Conservation (phyloP, 2,113 vertebrate genomes). For the Cromileptes altivelis region DNA sequence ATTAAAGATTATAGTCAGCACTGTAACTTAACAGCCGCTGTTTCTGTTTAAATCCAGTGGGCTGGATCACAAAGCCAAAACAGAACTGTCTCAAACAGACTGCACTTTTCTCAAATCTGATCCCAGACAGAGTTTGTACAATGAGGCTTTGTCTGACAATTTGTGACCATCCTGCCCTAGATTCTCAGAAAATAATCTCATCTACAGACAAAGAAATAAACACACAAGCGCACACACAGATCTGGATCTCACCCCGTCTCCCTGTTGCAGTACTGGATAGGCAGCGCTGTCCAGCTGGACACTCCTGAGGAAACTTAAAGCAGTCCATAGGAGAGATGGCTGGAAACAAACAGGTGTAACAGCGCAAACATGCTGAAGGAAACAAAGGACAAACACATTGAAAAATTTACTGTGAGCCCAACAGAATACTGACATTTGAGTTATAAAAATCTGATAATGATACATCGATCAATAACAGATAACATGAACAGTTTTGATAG, state of each 20-base stretch:
- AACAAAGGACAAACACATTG: not conserved
- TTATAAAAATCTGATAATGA: not conserved
- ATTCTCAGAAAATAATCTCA: conserved; percentile 37
- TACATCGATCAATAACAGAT: not conserved
- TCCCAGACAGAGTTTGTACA: conserved; percentile 14
- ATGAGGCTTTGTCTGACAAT: conserved; percentile 34
- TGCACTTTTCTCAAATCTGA: conserved; percentile 3
- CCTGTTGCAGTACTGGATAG: conserved; percentile 78
- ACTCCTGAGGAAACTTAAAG: conserved; percentile 80
- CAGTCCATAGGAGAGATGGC: conserved; percentile 85
- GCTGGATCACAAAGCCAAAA: not conserved
- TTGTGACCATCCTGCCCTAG: conserved; percentile 8
- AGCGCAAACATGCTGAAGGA: conserved; percentile 76
- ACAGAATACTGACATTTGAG: not conserved
- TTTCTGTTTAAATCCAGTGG: not conserved
- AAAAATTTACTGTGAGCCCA: not conserved
- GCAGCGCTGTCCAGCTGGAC: conserved; percentile 80
- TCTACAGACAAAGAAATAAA: not conserved
- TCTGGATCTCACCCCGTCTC: conserved; percentile 74
- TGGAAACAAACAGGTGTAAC: conserved; percentile 86
- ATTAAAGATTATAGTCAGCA: not conserved
- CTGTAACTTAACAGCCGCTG: not conserved
- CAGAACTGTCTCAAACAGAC: not conserved
- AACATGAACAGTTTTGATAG: not conserved
- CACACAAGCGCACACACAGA: conserved; percentile 5